Conservation (phyloP, 2,888 invertebrate genomes). For the Charanyca ferruginea region DNA sequence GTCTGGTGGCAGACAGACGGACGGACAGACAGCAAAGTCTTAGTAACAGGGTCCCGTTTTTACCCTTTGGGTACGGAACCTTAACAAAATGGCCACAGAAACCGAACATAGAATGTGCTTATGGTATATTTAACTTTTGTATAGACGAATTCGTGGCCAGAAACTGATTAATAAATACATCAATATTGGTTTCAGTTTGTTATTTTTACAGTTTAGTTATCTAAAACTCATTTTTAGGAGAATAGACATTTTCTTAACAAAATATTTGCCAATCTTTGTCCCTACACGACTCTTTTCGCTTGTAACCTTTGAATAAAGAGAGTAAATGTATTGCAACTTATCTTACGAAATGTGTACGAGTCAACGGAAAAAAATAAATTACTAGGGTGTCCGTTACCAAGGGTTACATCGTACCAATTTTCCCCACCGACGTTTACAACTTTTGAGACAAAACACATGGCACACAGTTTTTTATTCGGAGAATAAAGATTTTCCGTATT, state of each 20-base stretch:
- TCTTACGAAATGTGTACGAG: constrained; percentile 45
- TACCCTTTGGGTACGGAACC: no score
- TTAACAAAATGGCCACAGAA: no score
- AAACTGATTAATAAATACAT: no score
- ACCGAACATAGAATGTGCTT: no score
- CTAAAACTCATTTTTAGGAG: neutral
- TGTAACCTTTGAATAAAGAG: constrained; percentile 42
- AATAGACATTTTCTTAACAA: neutral
- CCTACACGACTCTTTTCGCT: constrained; percentile 12
- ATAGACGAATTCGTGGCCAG: no score
- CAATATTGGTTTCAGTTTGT: no score
- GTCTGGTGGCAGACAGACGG: no score
- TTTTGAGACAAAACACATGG: constrained; percentile 48
- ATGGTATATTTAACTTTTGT: no score
- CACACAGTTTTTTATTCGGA: constrained; percentile 11
- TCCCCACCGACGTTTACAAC: constrained; percentile 50
- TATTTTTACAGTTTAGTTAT: neutral
- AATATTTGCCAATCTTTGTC: constrained; percentile 19
- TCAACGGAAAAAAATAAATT: constrained; percentile 54
- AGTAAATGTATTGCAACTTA: constrained; percentile 50
- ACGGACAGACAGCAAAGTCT: no score
- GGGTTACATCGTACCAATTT: constrained; percentile 53
- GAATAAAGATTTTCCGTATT: neutral
- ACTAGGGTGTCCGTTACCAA: constrained; percentile 36
- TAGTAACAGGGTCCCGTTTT: no score